Conservation (phyloP, 2,797 vertebrate genomes). For the Xenops minutus region DNA sequence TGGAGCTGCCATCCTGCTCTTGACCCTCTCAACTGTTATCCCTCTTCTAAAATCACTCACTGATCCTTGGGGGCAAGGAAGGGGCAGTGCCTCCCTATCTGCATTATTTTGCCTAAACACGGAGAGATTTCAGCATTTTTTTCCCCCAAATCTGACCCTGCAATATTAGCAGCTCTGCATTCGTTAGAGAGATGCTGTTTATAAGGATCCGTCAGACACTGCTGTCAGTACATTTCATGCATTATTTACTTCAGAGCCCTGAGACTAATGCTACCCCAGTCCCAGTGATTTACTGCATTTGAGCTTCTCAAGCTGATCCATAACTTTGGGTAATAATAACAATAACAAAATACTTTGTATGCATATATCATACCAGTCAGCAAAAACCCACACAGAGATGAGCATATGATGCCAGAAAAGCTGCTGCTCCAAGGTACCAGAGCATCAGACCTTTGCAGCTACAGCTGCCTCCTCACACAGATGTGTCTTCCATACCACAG, state of each 20-base stretch:
- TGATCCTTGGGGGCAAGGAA: background rate
- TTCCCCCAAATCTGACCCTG: background rate
- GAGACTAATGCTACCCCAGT: slow-evolving; percentile 54
- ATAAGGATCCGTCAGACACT: slow-evolving; percentile 41
- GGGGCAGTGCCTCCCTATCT: background rate
- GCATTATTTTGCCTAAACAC: fast-evolving
- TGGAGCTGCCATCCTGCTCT: background rate
- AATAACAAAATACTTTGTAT: slow-evolving; percentile 57
- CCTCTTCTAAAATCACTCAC: background rate
- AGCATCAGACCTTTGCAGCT: background rate
- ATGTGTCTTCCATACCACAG: fast-evolving
- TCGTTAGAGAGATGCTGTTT: slow-evolving; percentile 57
- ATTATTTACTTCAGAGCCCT: slow-evolving; percentile 60
- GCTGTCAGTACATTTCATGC: slow-evolving; percentile 65
- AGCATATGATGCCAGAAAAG: background rate
- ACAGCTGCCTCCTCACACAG: background rate
- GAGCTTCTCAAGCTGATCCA: slow-evolving; percentile 62
- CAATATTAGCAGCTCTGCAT: slow-evolving; percentile 28
- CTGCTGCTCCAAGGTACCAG: fast-evolving
- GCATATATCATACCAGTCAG: slow-evolving; percentile 45
- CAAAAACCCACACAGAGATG: background rate
- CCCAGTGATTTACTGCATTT: slow-evolving; percentile 57
- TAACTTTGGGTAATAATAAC: slow-evolving; percentile 66
- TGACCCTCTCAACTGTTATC: background rate
- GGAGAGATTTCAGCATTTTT: background rate